Conservation (phyloP, 92 coral and sea anemone genomes). For the Bergia sp. region DNA sequence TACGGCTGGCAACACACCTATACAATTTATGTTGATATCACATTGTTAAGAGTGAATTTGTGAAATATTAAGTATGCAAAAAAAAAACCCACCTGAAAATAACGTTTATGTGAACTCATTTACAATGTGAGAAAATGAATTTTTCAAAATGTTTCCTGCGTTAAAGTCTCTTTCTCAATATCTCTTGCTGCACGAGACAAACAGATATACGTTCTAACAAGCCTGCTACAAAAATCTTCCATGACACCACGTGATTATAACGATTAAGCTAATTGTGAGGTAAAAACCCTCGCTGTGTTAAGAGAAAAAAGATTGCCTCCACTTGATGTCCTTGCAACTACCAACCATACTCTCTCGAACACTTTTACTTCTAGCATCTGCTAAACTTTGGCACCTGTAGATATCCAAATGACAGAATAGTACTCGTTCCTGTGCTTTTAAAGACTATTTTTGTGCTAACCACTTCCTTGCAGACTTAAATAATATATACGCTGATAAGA, state of each 20-base stretch:
- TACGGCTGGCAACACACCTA: neutral
- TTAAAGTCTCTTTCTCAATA: neutral
- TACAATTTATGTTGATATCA: neutral
- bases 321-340: too few relatives aligned
- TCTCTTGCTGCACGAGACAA: neutral
- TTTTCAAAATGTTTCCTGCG: neutral
- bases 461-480: slow-evolving; percentile 24
- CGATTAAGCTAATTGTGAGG: neutral
- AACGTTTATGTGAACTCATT: neutral
- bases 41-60: too few relatives aligned
- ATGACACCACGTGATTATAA: neutral
- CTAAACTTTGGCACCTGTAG: neutral
- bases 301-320: too few relatives aligned
- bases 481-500: slow-evolving; percentile 23
- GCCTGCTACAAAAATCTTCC: neutral
- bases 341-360: too few relatives aligned
- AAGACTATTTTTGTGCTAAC: neutral
- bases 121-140: neutral
- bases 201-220: neutral
- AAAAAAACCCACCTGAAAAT: neutral
- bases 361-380: too few relatives aligned
- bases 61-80: neutral
- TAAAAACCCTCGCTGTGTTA: too few relatives aligned
- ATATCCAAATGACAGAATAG: neutral
- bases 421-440: neutral